These are phyloP conservation scores for Aphyosemion australe DNA, from an alignment of 2,113 vertebrate species.

Conservation along the genomic window DNA sequence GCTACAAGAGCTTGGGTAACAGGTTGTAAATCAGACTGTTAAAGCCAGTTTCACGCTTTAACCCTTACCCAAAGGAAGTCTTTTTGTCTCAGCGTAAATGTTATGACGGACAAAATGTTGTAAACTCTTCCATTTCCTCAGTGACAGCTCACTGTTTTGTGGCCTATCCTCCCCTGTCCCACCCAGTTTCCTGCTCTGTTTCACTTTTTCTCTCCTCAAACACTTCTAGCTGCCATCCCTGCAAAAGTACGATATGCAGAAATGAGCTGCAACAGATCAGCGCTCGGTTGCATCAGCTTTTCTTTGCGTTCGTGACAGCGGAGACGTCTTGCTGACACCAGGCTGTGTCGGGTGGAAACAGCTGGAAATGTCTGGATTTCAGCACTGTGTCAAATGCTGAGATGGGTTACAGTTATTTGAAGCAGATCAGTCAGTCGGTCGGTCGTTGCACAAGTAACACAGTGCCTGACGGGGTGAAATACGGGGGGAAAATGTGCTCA, in stretches of 20 bases:
- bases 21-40: constrained; percentile 12
- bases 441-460: constrained; percentile 11
- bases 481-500: constrained; percentile 1
- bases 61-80: constrained; percentile 5
- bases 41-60: constrained; percentile 18
- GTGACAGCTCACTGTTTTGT: constrained; percentile 42
- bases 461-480: constrained; percentile 18
- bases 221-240: constrained; percentile 8
- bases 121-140: constrained; percentile 43
- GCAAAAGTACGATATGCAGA: constrained; percentile 18
- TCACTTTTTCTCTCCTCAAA: not conserved
- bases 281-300: constrained; percentile 29
- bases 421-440: constrained; percentile 10
- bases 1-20: constrained; percentile 32
- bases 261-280: constrained; percentile 32
- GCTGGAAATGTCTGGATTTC: constrained; percentile 36
- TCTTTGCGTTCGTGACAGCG: constrained; percentile 20
- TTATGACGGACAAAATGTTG: constrained; percentile 38
- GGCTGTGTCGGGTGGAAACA: constrained; percentile 30
- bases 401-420: not conserved
- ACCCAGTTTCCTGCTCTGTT: not conserved
- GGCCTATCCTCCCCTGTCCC: constrained; percentile 21
- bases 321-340: constrained; percentile 48
- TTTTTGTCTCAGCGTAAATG: constrained; percentile 32
- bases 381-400: constrained; percentile 13